Percentiles rank a stretch among this genome's conserved stretches.
Evolutionary conservation across 2,797 vertebrate genomes (phyloP).

Genomic region (Nannoperca australis): DNA sequence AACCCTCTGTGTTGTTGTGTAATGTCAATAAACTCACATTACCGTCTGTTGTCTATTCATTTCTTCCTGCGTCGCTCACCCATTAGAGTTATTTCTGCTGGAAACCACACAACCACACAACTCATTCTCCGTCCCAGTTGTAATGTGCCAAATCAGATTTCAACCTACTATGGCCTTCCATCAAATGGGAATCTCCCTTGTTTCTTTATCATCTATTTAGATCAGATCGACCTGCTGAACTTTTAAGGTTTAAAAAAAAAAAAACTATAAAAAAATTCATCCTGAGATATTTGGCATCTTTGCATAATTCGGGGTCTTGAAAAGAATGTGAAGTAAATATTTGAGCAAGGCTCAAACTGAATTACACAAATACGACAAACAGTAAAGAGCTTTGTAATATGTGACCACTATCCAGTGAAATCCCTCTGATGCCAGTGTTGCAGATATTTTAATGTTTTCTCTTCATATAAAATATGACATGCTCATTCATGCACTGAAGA

Average conservation of each 20-base stretch:
- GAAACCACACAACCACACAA: conserved; percentile 8
- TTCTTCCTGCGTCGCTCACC: background rate
- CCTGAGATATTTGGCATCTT: background rate
- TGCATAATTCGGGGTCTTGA: background rate
- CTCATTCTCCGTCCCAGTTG: background rate
- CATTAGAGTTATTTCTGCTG: background rate
- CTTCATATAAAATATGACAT: conserved; percentile 18
- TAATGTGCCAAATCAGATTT: conserved; percentile 31
- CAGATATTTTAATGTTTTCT: conserved; percentile 2
- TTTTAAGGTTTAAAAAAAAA: background rate
- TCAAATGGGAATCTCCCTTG: background rate
- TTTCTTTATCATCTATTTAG: background rate
- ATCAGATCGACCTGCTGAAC: conserved; percentile 1
- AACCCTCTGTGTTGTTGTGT: background rate
- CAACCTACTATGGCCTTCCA: background rate
- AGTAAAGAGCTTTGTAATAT: background rate
- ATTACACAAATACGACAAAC: background rate
- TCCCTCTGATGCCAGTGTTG: background rate
- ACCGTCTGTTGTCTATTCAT: background rate
- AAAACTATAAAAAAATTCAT: no score
- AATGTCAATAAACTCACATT: background rate
- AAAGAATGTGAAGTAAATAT: conserved; percentile 15
- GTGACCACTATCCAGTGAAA: conserved; percentile 23
- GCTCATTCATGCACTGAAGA: background rate
- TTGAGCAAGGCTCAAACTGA: background rate